phyloP scores from a whole-genome alignment of 2,113 vertebrate species.

The Lagenorhynchus albirostris region DNA sequence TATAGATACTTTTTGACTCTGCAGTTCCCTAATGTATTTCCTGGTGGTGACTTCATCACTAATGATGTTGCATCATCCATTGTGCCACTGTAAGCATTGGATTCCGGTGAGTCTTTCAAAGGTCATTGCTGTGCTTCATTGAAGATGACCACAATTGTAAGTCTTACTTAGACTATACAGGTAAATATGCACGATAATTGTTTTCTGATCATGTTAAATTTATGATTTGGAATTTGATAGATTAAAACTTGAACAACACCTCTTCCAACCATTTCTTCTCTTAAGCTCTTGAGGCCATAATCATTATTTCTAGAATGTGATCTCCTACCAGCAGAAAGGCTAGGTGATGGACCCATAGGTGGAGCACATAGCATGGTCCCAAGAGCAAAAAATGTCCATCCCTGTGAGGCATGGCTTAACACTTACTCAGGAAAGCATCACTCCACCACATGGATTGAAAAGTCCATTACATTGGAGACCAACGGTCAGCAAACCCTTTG shows the following conservation, averaged over 20 bases:
- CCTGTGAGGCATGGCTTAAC: not conserved
- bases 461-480: not conserved
- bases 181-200: not conserved
- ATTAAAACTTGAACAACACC: not conserved
- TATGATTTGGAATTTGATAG: not conserved
- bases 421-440: not conserved
- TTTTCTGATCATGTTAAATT: not conserved
- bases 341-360: not conserved
- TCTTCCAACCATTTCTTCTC: not conserved
- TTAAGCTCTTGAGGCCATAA: not conserved
- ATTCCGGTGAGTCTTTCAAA: not conserved
- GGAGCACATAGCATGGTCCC: not conserved
- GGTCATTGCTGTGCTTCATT: not conserved
- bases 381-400: not conserved
- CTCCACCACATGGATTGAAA: not conserved
- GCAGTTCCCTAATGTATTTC: not conserved
- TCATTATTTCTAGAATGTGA: not conserved
- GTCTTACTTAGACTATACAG: not conserved
- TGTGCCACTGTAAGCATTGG: not conserved
- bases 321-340: not conserved
- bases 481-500: not conserved
- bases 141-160: not conserved
- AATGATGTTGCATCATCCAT: not conserved
- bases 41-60: not conserved
- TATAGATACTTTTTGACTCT: not conserved